Conservation (phyloP, 2,113 vertebrate genomes). For the Cinclus mexicanus region DNA sequence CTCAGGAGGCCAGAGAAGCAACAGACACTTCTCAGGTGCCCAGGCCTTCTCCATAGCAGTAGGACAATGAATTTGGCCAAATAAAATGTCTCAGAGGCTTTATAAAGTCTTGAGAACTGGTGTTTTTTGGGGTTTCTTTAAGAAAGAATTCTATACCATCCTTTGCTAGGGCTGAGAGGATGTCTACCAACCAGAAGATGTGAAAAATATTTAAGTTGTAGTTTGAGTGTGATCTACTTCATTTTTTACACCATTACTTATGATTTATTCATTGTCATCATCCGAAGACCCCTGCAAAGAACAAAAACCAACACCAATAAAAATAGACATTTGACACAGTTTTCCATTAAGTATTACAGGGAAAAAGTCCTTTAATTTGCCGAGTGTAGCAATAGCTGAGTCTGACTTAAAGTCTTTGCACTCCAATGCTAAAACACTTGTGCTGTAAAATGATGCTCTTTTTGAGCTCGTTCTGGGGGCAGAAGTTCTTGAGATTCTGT, state of each 20-base stretch:
- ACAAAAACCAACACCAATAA: background rate
- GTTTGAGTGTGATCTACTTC: background rate
- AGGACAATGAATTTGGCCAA: background rate
- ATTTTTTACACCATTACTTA: background rate
- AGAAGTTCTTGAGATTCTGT: background rate
- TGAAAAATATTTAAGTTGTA: background rate
- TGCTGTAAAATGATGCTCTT: background rate
- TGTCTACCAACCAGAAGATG: background rate
- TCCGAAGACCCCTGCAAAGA: background rate
- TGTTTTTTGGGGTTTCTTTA: background rate
- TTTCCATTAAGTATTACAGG: background rate
- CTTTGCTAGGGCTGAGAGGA: background rate
- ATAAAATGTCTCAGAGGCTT: background rate
- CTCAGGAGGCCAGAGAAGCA: background rate
- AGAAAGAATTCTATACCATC: background rate
- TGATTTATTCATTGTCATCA: background rate
- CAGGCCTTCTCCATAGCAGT: background rate
- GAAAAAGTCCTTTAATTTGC: background rate
- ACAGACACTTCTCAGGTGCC: background rate
- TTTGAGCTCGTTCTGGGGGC: background rate
- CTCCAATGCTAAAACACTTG: background rate
- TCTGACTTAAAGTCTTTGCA: background rate
- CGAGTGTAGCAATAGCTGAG: background rate
- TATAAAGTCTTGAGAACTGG: background rate
- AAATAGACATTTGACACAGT: background rate